phyloP scores from a whole-genome alignment of 2,113 vertebrate genomes.

The Chamaetylas fuelleborni region DNA sequence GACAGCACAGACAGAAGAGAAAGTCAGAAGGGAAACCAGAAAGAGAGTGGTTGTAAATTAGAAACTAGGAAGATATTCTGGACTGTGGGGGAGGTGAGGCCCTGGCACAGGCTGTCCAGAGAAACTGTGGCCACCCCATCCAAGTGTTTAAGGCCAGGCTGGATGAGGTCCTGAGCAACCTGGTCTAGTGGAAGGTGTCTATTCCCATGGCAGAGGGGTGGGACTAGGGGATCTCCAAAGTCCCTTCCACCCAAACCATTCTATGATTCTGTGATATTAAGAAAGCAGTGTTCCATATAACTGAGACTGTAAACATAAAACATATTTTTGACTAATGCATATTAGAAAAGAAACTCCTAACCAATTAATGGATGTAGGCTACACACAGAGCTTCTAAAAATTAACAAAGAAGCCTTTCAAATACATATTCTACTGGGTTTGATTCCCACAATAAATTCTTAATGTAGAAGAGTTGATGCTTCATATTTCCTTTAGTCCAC shows the following conservation, averaged over 20 bases:
- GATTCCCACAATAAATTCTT: background rate
- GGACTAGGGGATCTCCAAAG: background rate
- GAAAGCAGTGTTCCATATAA: background rate
- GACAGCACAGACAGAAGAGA: background rate
- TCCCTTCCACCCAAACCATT: background rate
- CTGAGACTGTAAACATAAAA: background rate
- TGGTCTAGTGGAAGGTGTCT: background rate
- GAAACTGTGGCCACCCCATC: background rate
- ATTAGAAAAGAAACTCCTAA: background rate
- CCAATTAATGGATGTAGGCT: background rate
- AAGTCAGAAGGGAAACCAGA: background rate
- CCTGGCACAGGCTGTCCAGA: background rate
- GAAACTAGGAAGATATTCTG: background rate
- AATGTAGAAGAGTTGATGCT: background rate
- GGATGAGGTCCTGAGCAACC: background rate
- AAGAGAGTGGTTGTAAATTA: background rate
- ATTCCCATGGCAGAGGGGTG: background rate
- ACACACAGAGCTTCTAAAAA: background rate
- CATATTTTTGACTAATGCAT: background rate
- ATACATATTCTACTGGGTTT: background rate
- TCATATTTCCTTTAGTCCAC: constrained; percentile 22
- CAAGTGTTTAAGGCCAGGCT: background rate
- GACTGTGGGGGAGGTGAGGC: background rate
- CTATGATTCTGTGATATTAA: background rate
- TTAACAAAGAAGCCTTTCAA: background rate